A percentile compares a stretch with the other conserved stretches of the same genome.
These are phyloP conservation scores for Chaitophorus viminalis DNA, from an alignment of 2,888 invertebrate genomes.

Conservation along the genomic window DNA sequence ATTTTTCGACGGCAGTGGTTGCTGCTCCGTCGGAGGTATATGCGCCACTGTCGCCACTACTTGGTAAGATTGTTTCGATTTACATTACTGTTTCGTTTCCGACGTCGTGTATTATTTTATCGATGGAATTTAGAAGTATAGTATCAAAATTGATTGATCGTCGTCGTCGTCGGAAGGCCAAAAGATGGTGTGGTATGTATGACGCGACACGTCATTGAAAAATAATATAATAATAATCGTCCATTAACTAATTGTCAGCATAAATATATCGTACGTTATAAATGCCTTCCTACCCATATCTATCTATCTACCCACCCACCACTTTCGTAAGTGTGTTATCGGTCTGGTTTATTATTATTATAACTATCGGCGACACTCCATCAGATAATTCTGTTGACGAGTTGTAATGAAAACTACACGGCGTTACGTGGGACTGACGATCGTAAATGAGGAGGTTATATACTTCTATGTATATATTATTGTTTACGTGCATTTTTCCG, in stretches of 20 bases:
- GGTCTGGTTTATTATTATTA: conserved; percentile 6
- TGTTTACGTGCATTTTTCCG: no score
- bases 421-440: conserved; percentile 2
- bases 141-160: conserved; percentile 46
- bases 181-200: not conserved
- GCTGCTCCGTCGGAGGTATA: not conserved
- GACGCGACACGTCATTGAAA: conserved; percentile 4
- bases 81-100: not conserved
- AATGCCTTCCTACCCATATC: not conserved
- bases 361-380: conserved; percentile 2
- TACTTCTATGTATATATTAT: not conserved
- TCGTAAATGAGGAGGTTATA: not conserved
- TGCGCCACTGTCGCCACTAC: not conserved
- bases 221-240: conserved; percentile 34
- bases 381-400: conserved; percentile 41
- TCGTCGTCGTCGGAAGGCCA: conserved; percentile 27
- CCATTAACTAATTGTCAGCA: conserved; percentile 38
- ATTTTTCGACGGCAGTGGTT: not conserved
- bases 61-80: not conserved
- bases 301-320: not conserved
- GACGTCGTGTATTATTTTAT: not conserved
- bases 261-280: conserved; percentile 18
- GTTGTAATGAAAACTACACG: conserved; percentile 29
- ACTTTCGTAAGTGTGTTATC: not conserved
- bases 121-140: not conserved